phyloP scores from a whole-genome alignment of 1,140 invertebrate species.

The Laupala kohalensis region DNA sequence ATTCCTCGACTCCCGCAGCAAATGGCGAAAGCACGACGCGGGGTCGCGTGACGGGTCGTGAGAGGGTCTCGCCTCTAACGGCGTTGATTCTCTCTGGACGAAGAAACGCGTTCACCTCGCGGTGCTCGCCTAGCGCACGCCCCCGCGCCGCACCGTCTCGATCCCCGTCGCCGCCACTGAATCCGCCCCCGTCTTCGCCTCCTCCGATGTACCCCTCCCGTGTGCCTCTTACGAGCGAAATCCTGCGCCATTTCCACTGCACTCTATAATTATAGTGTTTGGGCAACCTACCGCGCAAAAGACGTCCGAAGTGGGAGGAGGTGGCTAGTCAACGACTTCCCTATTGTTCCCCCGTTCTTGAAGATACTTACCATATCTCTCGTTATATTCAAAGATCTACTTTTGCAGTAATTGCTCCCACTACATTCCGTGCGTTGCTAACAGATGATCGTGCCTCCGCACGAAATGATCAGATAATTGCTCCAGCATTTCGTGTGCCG shows the following conservation, averaged over 20 bases:
- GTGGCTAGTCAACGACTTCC: background rate
- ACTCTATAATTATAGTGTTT: background rate
- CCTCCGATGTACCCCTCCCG: no score
- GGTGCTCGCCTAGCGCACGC: background rate
- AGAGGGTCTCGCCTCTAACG: background rate
- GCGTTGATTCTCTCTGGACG: background rate
- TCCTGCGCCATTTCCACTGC: background rate
- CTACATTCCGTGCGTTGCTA: background rate
- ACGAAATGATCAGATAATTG: background rate
- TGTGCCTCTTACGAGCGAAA: background rate
- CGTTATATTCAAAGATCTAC: background rate
- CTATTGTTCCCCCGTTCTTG: background rate
- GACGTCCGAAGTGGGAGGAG: background rate
- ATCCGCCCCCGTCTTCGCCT: no score
- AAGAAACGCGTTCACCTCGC: no score
- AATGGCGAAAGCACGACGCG: background rate
- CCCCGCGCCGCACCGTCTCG: background rate
- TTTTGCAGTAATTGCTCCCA: background rate
- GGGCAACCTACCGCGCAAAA: background rate
- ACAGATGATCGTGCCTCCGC: background rate
- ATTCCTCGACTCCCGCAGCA: background rate
- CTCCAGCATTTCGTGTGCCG: background rate
- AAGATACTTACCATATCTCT: background rate
- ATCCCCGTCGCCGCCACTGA: no score
- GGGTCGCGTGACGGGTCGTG: background rate